A percentile compares a stretch with the other conserved stretches of the same genome.
These are phyloP conservation scores for Ochropleura plecta DNA, from an alignment of 2,888 invertebrate species.

Conservation along the genomic window DNA sequence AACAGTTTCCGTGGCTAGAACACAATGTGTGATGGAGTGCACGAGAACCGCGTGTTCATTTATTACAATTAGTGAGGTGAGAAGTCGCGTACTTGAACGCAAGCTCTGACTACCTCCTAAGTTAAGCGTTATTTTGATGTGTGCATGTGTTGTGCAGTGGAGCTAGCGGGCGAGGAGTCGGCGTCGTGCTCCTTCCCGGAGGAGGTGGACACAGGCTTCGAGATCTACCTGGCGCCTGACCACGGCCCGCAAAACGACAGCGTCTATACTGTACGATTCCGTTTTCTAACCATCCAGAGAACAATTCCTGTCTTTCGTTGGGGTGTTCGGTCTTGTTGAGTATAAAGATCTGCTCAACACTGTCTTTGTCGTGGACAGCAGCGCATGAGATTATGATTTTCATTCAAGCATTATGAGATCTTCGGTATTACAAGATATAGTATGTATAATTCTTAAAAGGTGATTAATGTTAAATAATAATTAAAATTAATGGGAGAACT, in stretches of 20 bases:
- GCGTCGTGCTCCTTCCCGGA: conserved; percentile 41
- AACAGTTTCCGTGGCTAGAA: neutral
- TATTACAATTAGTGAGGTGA: neutral
- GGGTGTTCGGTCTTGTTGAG: neutral
- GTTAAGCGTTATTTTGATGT: neutral
- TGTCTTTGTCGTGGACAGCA: neutral
- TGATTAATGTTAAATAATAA: neutral
- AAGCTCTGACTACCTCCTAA: neutral
- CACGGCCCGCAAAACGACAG: conserved; percentile 71
- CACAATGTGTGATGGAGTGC: neutral
- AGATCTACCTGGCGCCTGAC: conserved; percentile 78
- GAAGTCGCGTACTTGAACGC: neutral
- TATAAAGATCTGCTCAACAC: no score
- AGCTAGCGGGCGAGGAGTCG: conserved; percentile 35
- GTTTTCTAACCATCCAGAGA: neutral
- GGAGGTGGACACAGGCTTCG: conserved; percentile 76
- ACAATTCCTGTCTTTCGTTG: neutral
- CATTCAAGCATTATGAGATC: neutral
- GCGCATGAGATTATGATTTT: neutral
- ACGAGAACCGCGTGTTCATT: neutral
- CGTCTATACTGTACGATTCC: conserved; percentile 69
- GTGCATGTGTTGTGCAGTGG: conserved; percentile 36
- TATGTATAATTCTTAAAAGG: neutral
- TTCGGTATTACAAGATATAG: no score
- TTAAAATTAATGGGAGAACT: neutral